Percentiles rank a stretch among this genome's conserved stretches.
These are phyloP conservation scores for Pomacea maculata DNA, from an alignment of 1,140 invertebrate genomes.

Conservation along the genomic window DNA sequence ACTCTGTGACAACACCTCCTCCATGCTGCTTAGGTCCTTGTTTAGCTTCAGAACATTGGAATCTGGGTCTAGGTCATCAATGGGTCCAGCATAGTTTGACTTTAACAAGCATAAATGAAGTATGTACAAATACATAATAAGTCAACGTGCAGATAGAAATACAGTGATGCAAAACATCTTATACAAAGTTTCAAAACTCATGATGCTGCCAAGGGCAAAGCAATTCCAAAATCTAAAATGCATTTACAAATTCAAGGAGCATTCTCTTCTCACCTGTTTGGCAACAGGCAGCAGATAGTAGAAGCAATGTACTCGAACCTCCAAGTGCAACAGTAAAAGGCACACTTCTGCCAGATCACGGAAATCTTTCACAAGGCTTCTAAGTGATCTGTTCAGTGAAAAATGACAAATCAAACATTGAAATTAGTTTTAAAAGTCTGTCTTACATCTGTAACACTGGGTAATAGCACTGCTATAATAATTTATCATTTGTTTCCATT, in stretches of 20 bases:
- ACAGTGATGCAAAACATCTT: neutral
- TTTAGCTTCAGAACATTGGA: constrained; percentile 83
- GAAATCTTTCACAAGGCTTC: constrained; percentile 80
- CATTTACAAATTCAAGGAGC: neutral
- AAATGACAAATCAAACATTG: neutral
- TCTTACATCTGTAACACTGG: too few relatives aligned
- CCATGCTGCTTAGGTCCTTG: constrained; percentile 80
- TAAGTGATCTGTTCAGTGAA: constrained; percentile 56
- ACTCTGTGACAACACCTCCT: constrained; percentile 80
- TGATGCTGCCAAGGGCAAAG: neutral
- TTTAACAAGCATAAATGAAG: constrained; percentile 35
- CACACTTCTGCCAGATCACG: constrained; percentile 90
- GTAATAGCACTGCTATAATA: too few relatives aligned
- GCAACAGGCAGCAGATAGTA: constrained; percentile 83
- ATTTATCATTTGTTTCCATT: too few relatives aligned
- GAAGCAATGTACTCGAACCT: constrained; percentile 94
- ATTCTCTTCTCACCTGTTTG: constrained; percentile 66
- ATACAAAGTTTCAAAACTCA: neutral
- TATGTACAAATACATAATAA: neutral
- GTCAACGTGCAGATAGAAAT: neutral
- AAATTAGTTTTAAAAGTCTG: neutral
- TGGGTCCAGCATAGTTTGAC: constrained; percentile 63
- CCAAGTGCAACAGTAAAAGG: constrained; percentile 88
- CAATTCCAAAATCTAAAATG: neutral
- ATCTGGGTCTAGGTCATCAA: constrained; percentile 76